Conservation (phyloP, 2,797 vertebrate genomes). For the Molossus alvarezi region DNA sequence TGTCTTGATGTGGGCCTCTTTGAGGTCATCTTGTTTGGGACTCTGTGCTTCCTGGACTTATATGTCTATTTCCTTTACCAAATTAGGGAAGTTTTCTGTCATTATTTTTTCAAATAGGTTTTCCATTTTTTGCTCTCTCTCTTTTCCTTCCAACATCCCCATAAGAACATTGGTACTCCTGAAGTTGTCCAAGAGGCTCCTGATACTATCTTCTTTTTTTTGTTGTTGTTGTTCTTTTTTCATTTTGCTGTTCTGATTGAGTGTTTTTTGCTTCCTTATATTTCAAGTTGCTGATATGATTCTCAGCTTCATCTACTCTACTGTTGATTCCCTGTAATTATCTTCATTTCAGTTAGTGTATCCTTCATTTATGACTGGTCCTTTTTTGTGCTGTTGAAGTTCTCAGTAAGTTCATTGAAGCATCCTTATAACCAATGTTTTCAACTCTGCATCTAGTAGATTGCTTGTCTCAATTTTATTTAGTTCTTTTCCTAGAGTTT, state of each 20-base stretch:
- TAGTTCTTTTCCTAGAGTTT: background rate
- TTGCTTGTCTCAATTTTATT: background rate
- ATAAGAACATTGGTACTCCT: background rate
- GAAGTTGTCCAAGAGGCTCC: background rate
- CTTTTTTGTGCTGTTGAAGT: background rate
- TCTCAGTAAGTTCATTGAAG: background rate
- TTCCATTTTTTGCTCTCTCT: background rate
- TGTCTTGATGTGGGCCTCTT: background rate
- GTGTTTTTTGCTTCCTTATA: background rate
- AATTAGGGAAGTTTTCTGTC: background rate
- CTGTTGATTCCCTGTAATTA: background rate
- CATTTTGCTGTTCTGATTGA: background rate
- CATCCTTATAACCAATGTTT: background rate
- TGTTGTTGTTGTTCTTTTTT: background rate
- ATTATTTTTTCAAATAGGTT: background rate
- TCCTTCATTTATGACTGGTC: background rate
- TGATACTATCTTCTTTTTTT: background rate
- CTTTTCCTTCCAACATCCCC: background rate
- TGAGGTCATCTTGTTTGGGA: background rate
- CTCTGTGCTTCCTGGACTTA: background rate
- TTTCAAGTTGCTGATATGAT: background rate
- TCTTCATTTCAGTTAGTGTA: background rate
- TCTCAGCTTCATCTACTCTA: background rate
- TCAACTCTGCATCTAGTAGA: background rate
- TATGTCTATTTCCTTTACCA: background rate